phyloP scores from a whole-genome alignment of 1,140 invertebrate genomes.

The Saccostrea cuccullata region DNA sequence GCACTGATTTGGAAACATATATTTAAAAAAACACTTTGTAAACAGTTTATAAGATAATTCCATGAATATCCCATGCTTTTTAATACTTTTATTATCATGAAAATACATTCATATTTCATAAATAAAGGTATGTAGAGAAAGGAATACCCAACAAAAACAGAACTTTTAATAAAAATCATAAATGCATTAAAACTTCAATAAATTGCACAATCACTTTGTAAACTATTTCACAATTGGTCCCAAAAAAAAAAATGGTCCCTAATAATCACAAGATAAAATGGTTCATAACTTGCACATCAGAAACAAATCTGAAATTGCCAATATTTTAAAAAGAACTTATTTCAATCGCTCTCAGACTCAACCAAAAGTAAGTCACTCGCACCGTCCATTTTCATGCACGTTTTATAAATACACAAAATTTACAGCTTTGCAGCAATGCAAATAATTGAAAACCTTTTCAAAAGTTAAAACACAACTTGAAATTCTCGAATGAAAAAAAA shows the following conservation, averaged over 20 bases:
- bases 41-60: no score
- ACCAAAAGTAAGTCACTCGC: background rate
- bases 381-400: background rate
- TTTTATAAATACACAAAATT: background rate
- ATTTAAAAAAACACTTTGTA: no score
- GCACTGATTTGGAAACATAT: no score
- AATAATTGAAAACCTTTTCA: background rate
- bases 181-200: conserved; percentile 10
- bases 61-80: background rate
- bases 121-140: background rate
- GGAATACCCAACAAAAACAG: background rate
- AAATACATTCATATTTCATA: conserved; percentile 18
- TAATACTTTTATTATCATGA: background rate
- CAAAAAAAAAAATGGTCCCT: conserved; percentile 29
- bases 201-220: conserved; percentile 5
- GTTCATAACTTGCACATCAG: background rate
- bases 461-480: background rate
- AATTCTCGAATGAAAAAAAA: background rate
- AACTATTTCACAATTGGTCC: conserved; percentile 19
- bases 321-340: background rate
- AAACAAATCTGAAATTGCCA: background rate
- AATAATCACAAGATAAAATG: background rate
- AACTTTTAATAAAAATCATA: conserved; percentile 1
- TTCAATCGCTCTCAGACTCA: background rate
- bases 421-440: background rate